Conservation (phyloP, 2,888 invertebrate species). For the Petrolisthes manimaculis region DNA sequence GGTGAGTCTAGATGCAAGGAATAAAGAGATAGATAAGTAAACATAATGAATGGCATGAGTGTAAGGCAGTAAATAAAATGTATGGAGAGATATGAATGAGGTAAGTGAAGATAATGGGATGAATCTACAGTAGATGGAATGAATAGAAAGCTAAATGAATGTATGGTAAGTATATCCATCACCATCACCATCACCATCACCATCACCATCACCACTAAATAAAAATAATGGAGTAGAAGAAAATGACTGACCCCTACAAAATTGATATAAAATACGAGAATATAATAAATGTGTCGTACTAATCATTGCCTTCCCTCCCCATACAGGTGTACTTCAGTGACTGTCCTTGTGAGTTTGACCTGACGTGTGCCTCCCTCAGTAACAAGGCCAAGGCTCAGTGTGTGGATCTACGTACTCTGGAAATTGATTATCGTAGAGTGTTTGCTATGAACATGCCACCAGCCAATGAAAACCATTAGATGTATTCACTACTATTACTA, state of each 20-base stretch:
- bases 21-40: neutral
- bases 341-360: slow-evolving; percentile 56
- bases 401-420: slow-evolving; percentile 50
- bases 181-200: neutral
- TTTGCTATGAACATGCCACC: slow-evolving; percentile 14
- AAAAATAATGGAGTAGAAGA: neutral
- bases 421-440: slow-evolving; percentile 40
- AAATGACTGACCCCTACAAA: neutral
- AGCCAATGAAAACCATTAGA: slow-evolving; percentile 35
- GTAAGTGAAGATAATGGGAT: neutral
- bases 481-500: neutral
- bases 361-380: slow-evolving; percentile 53
- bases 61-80: neutral
- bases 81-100: neutral
- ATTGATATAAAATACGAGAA: neutral
- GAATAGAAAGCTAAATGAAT: no score
- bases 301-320: neutral
- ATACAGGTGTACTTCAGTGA: slow-evolving; percentile 62
- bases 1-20: slow-evolving; percentile 21
- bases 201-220: neutral
- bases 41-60: neutral
- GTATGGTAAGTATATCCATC: neutral
- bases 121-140: neutral
- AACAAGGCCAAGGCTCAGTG: slow-evolving; percentile 53
- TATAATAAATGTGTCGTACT: neutral